phyloP scores from a whole-genome alignment of 1,140 invertebrate genomes.

The Sminthurides bifidus region DNA sequence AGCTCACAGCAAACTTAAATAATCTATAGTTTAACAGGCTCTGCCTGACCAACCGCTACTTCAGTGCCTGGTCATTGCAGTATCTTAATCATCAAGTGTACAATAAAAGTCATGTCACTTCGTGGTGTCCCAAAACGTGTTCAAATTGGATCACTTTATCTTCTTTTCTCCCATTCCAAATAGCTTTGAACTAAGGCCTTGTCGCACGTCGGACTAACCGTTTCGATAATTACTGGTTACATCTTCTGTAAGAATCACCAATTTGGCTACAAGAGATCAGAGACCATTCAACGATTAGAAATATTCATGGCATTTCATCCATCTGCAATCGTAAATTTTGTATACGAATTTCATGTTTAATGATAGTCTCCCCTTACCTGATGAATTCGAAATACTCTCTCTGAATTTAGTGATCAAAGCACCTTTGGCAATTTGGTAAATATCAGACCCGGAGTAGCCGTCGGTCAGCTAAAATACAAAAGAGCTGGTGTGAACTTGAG shows the following conservation, averaged over 20 bases:
- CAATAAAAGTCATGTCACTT: background rate
- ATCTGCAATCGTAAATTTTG: background rate
- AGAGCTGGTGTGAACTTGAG: too few species aligned
- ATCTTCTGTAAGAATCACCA: slow-evolving; percentile 16
- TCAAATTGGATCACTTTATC: background rate
- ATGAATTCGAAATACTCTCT: slow-evolving; percentile 41
- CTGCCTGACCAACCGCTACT: too few species aligned
- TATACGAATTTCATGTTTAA: background rate
- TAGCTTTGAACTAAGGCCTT: slow-evolving; percentile 8
- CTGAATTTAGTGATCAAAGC: slow-evolving; percentile 44
- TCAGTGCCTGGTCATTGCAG: background rate
- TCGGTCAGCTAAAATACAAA: slow-evolving; percentile 48
- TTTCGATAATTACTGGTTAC: slow-evolving; percentile 6
- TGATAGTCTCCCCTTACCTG: slow-evolving; percentile 37
- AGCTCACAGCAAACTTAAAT: too few species aligned
- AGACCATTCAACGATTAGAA: background rate
- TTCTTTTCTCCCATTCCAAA: background rate
- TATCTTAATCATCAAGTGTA: background rate
- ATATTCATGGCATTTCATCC: background rate
- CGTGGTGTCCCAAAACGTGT: background rate
- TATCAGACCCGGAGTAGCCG: slow-evolving; percentile 75
- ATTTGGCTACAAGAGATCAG: slow-evolving; percentile 14
- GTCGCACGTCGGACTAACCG: slow-evolving; percentile 7
- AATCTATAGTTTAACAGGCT: too few species aligned
- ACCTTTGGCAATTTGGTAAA: slow-evolving; percentile 80